Conservation (phyloP, 2,888 invertebrate species). For the Thecocarcelia acutangulata region DNA sequence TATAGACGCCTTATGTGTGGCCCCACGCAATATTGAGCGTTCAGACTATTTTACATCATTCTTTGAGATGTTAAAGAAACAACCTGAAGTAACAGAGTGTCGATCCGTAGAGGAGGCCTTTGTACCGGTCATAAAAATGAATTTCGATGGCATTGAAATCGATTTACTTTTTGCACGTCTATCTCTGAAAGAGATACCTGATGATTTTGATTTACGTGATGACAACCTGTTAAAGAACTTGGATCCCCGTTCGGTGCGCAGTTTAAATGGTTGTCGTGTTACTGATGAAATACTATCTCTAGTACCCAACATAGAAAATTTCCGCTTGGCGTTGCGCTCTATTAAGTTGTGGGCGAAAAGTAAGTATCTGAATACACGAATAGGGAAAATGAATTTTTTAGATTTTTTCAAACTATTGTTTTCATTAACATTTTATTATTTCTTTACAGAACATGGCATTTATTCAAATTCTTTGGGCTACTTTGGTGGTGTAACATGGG, state of each 20-base stretch:
- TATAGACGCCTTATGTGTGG: slow-evolving; percentile 99
- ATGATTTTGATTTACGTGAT: slow-evolving; percentile 92
- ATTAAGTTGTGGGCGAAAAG: slow-evolving; percentile 99
- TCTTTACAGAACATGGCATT: slow-evolving; percentile 90
- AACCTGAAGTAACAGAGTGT: slow-evolving; percentile 92
- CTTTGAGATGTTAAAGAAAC: slow-evolving; percentile 92
- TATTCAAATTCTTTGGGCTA: slow-evolving; percentile 99
- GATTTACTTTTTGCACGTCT: slow-evolving; percentile 98
- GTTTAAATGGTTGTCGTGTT: slow-evolving; percentile 98
- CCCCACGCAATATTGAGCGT: slow-evolving; percentile 96
- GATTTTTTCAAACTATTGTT: too few species aligned
- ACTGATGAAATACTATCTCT: slow-evolving; percentile 98
- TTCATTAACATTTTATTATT: slow-evolving; percentile 24
- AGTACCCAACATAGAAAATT: slow-evolving; percentile 97
- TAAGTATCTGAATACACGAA: slow-evolving; percentile 76
- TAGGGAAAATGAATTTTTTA: background rate
- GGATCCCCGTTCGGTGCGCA: slow-evolving; percentile 97
- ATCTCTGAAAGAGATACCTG: slow-evolving; percentile 97
- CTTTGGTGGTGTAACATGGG: slow-evolving; percentile 99
- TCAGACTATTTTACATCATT: slow-evolving; percentile 98
- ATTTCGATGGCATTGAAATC: slow-evolving; percentile 98
- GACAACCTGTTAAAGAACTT: slow-evolving; percentile 95
- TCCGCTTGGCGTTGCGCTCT: slow-evolving; percentile 94
- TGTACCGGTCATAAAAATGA: slow-evolving; percentile 99
- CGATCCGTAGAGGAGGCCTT: slow-evolving; percentile 98